Percentiles rank a stretch among this genome's conserved stretches.
phyloP scores from a whole-genome alignment of 2,113 vertebrate species.

The Platycercus adscitus region DNA sequence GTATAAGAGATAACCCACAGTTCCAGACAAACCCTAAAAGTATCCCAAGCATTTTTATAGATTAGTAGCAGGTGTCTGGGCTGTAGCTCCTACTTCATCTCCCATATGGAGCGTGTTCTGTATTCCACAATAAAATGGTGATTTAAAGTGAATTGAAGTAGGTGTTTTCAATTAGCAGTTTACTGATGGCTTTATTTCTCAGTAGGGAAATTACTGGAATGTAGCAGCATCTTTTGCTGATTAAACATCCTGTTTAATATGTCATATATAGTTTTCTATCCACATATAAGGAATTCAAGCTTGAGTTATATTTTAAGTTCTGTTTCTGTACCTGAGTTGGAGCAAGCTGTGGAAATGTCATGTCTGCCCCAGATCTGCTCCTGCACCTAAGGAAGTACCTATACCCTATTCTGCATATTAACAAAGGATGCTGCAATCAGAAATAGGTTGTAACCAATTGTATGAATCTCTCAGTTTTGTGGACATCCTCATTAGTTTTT shows the following conservation, averaged over 20 bases:
- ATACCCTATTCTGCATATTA: background rate
- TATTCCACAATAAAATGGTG: background rate
- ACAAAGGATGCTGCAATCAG: background rate
- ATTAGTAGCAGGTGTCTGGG: background rate
- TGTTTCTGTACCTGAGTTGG: background rate
- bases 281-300: background rate
- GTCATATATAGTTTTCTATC: background rate
- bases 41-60: background rate
- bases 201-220: background rate
- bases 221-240: background rate
- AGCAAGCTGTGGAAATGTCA: background rate
- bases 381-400: background rate
- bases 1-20: background rate
- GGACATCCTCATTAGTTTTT: background rate
- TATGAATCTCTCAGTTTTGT: background rate
- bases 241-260: background rate
- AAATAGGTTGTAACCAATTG: background rate
- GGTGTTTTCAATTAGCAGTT: background rate
- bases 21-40: background rate
- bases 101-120: background rate
- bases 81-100: background rate
- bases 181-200: background rate
- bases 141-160: background rate
- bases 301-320: background rate
- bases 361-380: background rate